Evolutionary conservation across 1,140 invertebrate species (phyloP).

Genomic region (Agrypnia vestita): DNA sequence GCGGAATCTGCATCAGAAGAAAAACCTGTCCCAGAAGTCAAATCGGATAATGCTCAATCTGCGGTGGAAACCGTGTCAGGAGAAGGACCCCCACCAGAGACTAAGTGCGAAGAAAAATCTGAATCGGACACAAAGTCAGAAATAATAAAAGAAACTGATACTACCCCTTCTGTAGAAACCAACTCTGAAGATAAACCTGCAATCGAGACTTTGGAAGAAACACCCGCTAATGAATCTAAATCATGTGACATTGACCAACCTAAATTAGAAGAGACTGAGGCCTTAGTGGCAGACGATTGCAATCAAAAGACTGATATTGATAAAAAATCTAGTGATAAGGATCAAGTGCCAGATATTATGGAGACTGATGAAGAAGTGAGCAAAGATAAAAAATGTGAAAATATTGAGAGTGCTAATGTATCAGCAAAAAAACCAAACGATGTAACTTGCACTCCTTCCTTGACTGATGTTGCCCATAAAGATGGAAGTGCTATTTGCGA

Average conservation of each 20-base stretch:
- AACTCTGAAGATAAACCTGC: slow-evolving; percentile 9
- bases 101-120: slow-evolving; percentile 14
- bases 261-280: slow-evolving; percentile 33
- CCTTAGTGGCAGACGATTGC: slow-evolving; percentile 35
- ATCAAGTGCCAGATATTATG: slow-evolving; percentile 53
- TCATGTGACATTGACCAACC: slow-evolving; percentile 16
- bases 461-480: slow-evolving; percentile 25
- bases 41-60: not conserved
- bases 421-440: slow-evolving; percentile 9
- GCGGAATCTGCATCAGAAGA: not conserved
- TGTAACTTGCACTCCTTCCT: not conserved
- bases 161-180: not conserved
- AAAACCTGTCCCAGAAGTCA: not conserved
- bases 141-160: not conserved
- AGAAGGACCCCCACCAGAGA: not conserved
- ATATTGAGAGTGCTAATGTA: not conserved
- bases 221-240: slow-evolving; percentile 11
- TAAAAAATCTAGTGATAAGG: slow-evolving; percentile 46
- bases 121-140: slow-evolving; percentile 2
- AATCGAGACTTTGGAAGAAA: not conserved
- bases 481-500: slow-evolving; percentile 16
- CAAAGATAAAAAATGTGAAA: slow-evolving; percentile 13
- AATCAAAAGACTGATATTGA: slow-evolving; percentile 54
- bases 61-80: not conserved
- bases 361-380: slow-evolving; percentile 50